Evolutionary conservation across 2,888 invertebrate species (phyloP).

Genomic region (Lepidocyrtinus sp.): DNA sequence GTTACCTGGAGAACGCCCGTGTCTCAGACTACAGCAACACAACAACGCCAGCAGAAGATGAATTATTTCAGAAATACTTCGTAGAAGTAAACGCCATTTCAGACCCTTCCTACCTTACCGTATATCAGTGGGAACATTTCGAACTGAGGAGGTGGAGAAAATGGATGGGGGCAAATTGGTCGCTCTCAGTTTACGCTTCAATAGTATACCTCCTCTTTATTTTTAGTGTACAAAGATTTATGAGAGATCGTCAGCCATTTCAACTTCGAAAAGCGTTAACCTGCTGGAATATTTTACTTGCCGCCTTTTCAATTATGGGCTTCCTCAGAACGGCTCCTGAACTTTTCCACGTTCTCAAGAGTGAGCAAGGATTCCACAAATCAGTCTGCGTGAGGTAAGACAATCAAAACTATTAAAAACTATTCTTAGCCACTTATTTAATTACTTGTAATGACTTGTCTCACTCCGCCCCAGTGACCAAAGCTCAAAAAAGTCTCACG

Average conservation of each 20-base stretch:
- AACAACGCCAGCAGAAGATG: constrained; percentile 31
- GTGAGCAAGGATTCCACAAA: constrained; percentile 92
- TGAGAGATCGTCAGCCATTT: constrained; percentile 92
- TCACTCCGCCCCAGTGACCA: constrained; percentile 53
- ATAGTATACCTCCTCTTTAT: constrained; percentile 94
- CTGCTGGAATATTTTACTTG: constrained; percentile 93
- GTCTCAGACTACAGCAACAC: constrained; percentile 36
- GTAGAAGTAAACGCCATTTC: constrained; percentile 60
- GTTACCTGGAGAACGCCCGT: constrained; percentile 63
- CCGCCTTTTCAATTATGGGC: constrained; percentile 95
- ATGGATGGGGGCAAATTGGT: constrained; percentile 99
- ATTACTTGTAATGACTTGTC: constrained; percentile 69
- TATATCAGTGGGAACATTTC: constrained; percentile 67
- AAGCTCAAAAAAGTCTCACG: no score
- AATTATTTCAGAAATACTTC: constrained; percentile 50
- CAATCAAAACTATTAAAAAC: constrained; percentile 18
- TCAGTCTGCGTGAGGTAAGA: constrained; percentile 91
- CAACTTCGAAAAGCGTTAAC: constrained; percentile 89
- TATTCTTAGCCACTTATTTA: constrained; percentile 6
- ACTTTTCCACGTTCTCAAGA: constrained; percentile 84
- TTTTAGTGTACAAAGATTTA: constrained; percentile 93
- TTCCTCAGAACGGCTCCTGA: constrained; percentile 94
- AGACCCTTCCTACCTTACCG: constrained; percentile 64
- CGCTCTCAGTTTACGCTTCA: constrained; percentile 89
- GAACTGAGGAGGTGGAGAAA: constrained; percentile 75